Conservation (phyloP, 2,888 invertebrate genomes). For the Spodoptera littoralis region DNA sequence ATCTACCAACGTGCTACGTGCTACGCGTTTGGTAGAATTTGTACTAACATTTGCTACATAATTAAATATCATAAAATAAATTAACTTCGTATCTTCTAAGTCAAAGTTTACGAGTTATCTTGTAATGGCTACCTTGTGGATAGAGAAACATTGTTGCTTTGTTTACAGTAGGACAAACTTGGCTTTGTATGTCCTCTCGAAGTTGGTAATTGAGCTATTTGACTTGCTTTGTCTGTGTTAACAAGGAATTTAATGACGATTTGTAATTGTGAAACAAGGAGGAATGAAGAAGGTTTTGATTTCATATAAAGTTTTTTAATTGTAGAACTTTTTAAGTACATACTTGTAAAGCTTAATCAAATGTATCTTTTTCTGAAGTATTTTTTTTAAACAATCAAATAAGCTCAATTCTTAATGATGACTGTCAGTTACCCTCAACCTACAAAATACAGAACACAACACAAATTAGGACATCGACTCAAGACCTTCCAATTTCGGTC, state of each 20-base stretch:
- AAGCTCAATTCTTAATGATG: no score
- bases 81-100: neutral
- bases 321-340: no score
- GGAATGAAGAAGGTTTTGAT: neutral
- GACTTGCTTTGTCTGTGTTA: slow-evolving; percentile 19
- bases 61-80: neutral
- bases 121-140: neutral
- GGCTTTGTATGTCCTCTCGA: slow-evolving; percentile 9
- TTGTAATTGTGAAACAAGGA: slow-evolving; percentile 7
- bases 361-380: no score
- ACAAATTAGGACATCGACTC: no score
- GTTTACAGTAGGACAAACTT: slow-evolving; percentile 8
- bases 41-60: neutral
- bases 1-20: no score
- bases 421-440: no score
- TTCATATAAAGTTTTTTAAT: neutral
- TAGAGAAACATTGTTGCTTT: slow-evolving; percentile 7
- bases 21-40: no score
- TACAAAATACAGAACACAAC: no score
- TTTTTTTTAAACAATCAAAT: no score
- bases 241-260: slow-evolving; percentile 21
- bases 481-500: no score
- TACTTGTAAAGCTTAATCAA: no score
- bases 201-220: slow-evolving; percentile 32
- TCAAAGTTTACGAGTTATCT: slow-evolving; percentile 1